phyloP scores from a whole-genome alignment of 2,113 vertebrate genomes.

The Aegypius monachus region DNA sequence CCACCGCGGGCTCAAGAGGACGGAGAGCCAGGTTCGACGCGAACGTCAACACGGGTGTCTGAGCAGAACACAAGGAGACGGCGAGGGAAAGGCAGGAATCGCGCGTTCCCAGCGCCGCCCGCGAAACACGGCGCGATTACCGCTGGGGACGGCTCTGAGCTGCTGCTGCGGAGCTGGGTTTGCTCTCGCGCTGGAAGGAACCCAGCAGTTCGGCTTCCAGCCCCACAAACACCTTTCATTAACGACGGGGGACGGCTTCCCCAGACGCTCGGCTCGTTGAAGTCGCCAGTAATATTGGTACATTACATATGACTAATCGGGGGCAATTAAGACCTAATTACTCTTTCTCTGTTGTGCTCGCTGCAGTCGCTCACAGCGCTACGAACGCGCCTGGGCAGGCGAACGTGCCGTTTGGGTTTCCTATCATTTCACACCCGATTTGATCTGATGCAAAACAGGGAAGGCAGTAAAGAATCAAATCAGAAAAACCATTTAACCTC shows the following conservation, averaged over 20 bases:
- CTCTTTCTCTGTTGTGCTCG: not conserved
- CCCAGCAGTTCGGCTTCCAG: not conserved
- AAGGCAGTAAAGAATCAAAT: conserved; percentile 26
- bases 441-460: not conserved
- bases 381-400: not conserved
- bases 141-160: not conserved
- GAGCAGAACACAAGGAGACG: not conserved
- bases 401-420: not conserved
- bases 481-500: not conserved
- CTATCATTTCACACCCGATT: not conserved
- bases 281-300: not conserved
- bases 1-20: not conserved
- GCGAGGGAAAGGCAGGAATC: not conserved
- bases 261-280: not conserved
- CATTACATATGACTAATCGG: not conserved
- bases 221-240: not conserved
- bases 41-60: accelerated
- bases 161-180: not conserved
- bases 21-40: accelerated
- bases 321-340: not conserved
- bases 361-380: not conserved
- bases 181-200: not conserved
- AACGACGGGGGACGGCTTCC: accelerated
- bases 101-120: accelerated
- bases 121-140: accelerated